Evolutionary conservation across 2,888 invertebrate species (phyloP), one percentile per base, ranked within the genome.

Genomic region (Tenodera sinensis): DNA sequence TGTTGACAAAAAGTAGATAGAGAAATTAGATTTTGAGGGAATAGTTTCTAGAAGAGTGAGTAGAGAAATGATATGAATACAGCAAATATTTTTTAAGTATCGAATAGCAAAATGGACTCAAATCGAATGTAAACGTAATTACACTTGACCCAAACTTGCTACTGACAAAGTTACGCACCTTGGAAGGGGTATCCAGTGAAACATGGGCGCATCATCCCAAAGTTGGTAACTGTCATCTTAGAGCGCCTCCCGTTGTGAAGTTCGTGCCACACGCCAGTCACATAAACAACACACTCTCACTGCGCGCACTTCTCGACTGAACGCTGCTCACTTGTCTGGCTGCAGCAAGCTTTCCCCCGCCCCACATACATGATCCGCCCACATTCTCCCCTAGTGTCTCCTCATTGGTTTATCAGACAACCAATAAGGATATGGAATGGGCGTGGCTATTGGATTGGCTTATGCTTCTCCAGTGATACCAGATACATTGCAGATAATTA

Each of bases 121-220:
- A 54, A 54, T 4, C 54, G 54, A 20, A 54, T 15, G 54, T 71
- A 42, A 42, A 42, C 42, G 42, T 42, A 42, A 34, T 34, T 34
- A 3, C 34, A 34, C 34, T 34, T 34, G 34, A 34, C 0, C 12
- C 42, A 42, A 9, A 12, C 25, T 71, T 0, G 54, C 20, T 54
- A 54, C 3, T 15, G 20, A 14, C 54, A 54, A 6, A 54, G 20
- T 14, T 71, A 71, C 85, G 91, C 92, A 94, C 94, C 94, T 94
- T 94, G 94, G 92, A 94, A 94, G n/a, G 94, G 93, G 91, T 94
- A 94, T 92, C 94, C 94, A 91, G 94, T 92, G 91, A 94, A 93
- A 91, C 93, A 93, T 86, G 94, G 94, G 91, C 94, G 93, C 94
- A 94, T 94, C 93, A 94, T 94, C 90, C 93, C 93, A 91, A 93